A percentile compares a stretch with the other conserved stretches of the same genome.
Evolutionary conservation across 1,140 invertebrate species (phyloP).

Genomic region (Palaemon carinicauda): DNA sequence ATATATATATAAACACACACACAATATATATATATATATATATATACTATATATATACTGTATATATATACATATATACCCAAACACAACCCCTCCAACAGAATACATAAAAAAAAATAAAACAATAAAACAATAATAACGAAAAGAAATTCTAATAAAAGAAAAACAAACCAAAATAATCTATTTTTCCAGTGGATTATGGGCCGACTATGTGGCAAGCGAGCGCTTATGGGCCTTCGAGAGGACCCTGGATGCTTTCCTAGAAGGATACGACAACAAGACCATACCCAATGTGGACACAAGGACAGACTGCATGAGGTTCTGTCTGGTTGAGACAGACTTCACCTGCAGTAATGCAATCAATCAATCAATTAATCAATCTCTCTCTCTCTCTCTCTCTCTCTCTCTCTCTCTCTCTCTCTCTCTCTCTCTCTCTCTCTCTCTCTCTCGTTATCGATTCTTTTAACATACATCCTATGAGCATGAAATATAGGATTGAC

Average conservation of each 20-base stretch:
- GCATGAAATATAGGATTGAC: too few relatives aligned
- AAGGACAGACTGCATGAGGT: slow-evolving; percentile 67
- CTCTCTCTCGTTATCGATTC: too few relatives aligned
- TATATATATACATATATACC: neutral
- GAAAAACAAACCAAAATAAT: neutral
- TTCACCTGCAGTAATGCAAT: slow-evolving; percentile 68
- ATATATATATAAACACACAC: slow-evolving; percentile 30
- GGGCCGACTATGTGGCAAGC: slow-evolving; percentile 65
- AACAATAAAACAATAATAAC: neutral
- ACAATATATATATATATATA: slow-evolving; percentile 6
- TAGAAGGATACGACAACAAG: slow-evolving; percentile 68
- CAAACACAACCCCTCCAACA: neutral
- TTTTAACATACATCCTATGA: too few relatives aligned
- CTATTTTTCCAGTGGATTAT: slow-evolving; percentile 30
- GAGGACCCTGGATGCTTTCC: slow-evolving; percentile 65
- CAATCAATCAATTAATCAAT: too few relatives aligned
- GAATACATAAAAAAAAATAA: neutral
- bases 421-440: too few relatives aligned
- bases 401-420: too few relatives aligned
- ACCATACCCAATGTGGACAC: slow-evolving; percentile 65
- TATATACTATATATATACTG: too few relatives aligned
- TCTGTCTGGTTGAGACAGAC: slow-evolving; percentile 66
- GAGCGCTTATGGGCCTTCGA: slow-evolving; percentile 69
- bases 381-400: too few relatives aligned
- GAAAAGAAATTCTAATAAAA: neutral